Percentiles rank a stretch among this genome's conserved stretches.
Evolutionary conservation across 2,797 vertebrate genomes (phyloP).

Genomic region (Lithobates sylvaticus): DNA sequence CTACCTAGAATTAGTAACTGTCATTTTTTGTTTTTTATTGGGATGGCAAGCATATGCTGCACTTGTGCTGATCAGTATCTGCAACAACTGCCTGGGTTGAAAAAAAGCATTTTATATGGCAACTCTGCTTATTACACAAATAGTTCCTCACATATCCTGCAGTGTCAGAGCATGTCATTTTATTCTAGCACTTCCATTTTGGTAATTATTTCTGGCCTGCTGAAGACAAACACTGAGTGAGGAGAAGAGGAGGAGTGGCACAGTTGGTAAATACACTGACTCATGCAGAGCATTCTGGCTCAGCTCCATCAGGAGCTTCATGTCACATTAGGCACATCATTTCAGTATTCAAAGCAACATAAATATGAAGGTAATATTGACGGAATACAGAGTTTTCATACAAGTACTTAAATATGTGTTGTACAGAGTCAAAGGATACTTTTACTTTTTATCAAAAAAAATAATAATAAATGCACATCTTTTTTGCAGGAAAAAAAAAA

Average conservation of each 20-base stretch:
- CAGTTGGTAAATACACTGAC: slow-evolving; percentile 34
- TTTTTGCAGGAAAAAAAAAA: too few species aligned
- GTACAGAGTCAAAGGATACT: too few species aligned
- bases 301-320: not conserved
- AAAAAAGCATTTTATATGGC: not conserved
- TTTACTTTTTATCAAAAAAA: too few species aligned
- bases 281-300: not conserved
- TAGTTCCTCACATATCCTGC: not conserved
- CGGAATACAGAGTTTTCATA: not conserved
- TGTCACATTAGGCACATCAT: slow-evolving; percentile 13
- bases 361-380: slow-evolving; percentile 23
- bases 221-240: not conserved
- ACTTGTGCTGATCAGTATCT: not conserved
- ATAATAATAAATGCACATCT: too few species aligned
- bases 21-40: too few species aligned
- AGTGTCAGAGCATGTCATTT: slow-evolving; percentile 7
- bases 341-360: slow-evolving; percentile 16
- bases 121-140: not conserved
- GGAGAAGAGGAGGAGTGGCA: slow-evolving; percentile 5
- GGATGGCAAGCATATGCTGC: too few species aligned
- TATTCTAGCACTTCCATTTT: not conserved
- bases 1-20: not conserved
- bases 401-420: too few species aligned
- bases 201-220: slow-evolving; percentile 18
- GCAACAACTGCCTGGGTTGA: not conserved